These are phyloP conservation scores for Brachynemurus nebulosus DNA, from an alignment of 2,888 invertebrate species.

Conservation along the genomic window DNA sequence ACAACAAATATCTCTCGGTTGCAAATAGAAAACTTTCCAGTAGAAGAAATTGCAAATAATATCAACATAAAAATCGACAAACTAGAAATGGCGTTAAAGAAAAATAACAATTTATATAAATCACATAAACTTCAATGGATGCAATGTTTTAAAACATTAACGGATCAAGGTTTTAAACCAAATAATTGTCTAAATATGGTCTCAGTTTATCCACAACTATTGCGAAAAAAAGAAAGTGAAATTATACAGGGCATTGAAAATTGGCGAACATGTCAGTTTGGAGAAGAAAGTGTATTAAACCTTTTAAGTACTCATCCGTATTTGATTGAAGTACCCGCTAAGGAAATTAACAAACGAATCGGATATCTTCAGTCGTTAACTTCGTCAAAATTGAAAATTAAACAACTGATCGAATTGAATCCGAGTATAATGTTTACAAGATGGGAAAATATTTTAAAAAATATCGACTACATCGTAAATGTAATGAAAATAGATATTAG, in stretches of 20 bases:
- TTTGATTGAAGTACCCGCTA: slow-evolving; percentile 1
- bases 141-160: slow-evolving; percentile 1
- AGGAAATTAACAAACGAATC: slow-evolving; percentile 2
- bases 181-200: slow-evolving; percentile 8
- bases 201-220: background rate
- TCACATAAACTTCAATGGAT: slow-evolving; percentile 2
- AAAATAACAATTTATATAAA: slow-evolving; percentile 2
- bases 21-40: background rate
- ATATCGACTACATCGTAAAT: slow-evolving; percentile 2
- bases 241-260: slow-evolving; percentile 3
- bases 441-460: slow-evolving; percentile 1
- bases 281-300: slow-evolving; percentile 1
- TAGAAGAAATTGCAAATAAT: slow-evolving; percentile 5
- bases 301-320: slow-evolving; percentile 5
- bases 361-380: background rate
- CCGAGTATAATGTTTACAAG: slow-evolving; percentile 6
- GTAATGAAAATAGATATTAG: slow-evolving; percentile 6
- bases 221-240: background rate
- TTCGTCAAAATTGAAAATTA: background rate
- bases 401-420: slow-evolving; percentile 4
- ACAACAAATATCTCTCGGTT: too few relatives aligned
- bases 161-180: slow-evolving; percentile 9
- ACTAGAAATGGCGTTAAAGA: background rate
- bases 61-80: background rate
- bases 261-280: slow-evolving; percentile 9